Evolutionary conservation across 2,888 invertebrate species (phyloP).

Genomic region (Deilephila elpenor): DNA sequence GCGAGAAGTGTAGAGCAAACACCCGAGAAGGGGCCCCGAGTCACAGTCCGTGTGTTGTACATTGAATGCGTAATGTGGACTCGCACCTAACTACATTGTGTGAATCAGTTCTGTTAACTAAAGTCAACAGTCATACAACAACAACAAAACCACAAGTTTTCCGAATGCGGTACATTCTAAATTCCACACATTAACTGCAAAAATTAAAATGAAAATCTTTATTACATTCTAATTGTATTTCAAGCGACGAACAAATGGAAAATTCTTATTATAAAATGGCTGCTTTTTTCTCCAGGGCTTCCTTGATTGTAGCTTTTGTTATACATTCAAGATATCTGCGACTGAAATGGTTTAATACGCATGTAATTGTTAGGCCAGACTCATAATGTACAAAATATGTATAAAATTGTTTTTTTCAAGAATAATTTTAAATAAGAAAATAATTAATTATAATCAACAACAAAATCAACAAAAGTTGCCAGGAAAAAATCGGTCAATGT

Average conservation of each 20-base stretch:
- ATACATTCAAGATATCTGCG: background rate
- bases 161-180: background rate
- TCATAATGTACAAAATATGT: background rate
- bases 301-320: slow-evolving; percentile 17
- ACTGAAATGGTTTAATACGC: slow-evolving; percentile 2
- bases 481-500: too few species aligned
- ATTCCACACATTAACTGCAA: slow-evolving; percentile 2
- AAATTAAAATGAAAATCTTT: background rate
- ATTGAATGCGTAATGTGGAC: slow-evolving; percentile 41
- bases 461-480: too few species aligned
- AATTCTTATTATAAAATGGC: background rate
- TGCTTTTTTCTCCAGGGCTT: background rate
- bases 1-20: background rate
- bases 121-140: slow-evolving; percentile 12
- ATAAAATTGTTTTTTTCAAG: too few species aligned
- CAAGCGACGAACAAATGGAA: background rate
- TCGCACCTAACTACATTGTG: slow-evolving; percentile 25
- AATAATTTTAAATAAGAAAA: background rate
- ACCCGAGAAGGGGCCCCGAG: background rate
- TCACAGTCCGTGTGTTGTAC: slow-evolving; percentile 32
- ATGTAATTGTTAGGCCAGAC: background rate
- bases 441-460: too few species aligned
- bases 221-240: background rate
- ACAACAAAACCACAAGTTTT: background rate
- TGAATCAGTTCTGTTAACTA: slow-evolving; percentile 31